Evolutionary conservation across 2,113 vertebrate species (phyloP), one percentile per base, ranked within the genome.

Genomic region (Leucoraja erinaceus): DNA sequence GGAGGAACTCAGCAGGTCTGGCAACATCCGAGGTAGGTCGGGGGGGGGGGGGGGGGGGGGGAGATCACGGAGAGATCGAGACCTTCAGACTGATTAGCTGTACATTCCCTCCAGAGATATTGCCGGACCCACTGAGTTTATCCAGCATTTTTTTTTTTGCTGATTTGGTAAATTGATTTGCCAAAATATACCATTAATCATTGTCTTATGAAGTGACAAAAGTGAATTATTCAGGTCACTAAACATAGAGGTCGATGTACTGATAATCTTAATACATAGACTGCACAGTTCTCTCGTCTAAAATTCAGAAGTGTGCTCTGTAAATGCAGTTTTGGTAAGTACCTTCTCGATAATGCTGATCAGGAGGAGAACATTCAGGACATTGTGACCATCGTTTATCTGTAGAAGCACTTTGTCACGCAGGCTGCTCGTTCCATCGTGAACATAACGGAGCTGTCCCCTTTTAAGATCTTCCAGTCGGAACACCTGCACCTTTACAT

Each of bases 331-430:
- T 91, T 4, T 11, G 7, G 68, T 16, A 14, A 38, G 81, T 96
- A 99, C 99, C 98, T 97, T 94, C 74, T 97, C 96, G 78, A 81
- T 90, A 68, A 97, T 94, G 90, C 94, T 95, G 78, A 99, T 28
- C 6, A 63, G 95, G 66, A 99, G 96, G 1, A 98, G 96, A 79
- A 99, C 0, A 90, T 99, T 99, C 94, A 93, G 96, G 96, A 98
- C 97, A 96, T 96, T 97, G 96, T 98, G 95, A 0, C 98, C 98
- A 2, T 99, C 98, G 0, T 94, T 98, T 93, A 96, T 95, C 95
- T 99, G 99, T 92, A 99, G 93, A 38, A 98, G 94, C 0, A 93
- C n/a, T 0, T 61, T 2, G 78, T 99, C 99, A 0, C 96, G 95
- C n/a, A 0, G 54, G 66, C 93, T 96, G 33, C 95, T 93, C 0